These are phyloP conservation scores for Dynastes hyllus DNA, from an alignment of 2,888 invertebrate species.

Conservation along the genomic window DNA sequence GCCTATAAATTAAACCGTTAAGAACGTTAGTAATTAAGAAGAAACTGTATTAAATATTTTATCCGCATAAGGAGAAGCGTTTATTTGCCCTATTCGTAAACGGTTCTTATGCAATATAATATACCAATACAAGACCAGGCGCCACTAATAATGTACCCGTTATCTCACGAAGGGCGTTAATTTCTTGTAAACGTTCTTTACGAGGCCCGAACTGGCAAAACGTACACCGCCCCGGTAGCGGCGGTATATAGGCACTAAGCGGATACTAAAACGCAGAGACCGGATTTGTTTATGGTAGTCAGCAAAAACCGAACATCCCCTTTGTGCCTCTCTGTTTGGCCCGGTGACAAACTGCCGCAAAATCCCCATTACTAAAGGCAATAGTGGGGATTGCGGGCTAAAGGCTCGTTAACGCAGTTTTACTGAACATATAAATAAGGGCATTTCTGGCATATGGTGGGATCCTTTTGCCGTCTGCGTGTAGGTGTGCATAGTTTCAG, in stretches of 20 bases:
- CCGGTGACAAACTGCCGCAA: constrained; percentile 28
- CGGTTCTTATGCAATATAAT: background rate
- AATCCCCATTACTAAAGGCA: constrained; percentile 24
- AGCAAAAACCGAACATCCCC: constrained; percentile 22
- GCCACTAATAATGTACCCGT: constrained; percentile 24
- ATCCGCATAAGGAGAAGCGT: background rate
- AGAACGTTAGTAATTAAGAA: background rate
- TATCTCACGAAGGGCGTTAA: constrained; percentile 16
- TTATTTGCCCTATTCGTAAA: constrained; percentile 5
- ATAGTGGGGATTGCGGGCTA: constrained; percentile 26
- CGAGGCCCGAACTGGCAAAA: constrained; percentile 2
- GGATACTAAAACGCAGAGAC: background rate
- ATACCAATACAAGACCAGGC: constrained; percentile 1
- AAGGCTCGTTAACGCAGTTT: constrained; percentile 37
- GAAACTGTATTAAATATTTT: background rate
- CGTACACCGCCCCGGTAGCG: background rate
- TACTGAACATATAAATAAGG: constrained; percentile 35
- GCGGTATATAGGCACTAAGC: background rate
- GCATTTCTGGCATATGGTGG: constrained; percentile 3
- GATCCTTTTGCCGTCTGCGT: background rate
- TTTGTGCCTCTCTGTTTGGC: constrained; percentile 13
- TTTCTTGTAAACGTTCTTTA: constrained; percentile 21
- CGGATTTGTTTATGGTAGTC: constrained; percentile 24
- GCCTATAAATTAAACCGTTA: background rate
- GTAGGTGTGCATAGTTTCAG: background rate